phyloP scores from a whole-genome alignment of 2,113 vertebrate species.

The Lycaon pictus region DNA sequence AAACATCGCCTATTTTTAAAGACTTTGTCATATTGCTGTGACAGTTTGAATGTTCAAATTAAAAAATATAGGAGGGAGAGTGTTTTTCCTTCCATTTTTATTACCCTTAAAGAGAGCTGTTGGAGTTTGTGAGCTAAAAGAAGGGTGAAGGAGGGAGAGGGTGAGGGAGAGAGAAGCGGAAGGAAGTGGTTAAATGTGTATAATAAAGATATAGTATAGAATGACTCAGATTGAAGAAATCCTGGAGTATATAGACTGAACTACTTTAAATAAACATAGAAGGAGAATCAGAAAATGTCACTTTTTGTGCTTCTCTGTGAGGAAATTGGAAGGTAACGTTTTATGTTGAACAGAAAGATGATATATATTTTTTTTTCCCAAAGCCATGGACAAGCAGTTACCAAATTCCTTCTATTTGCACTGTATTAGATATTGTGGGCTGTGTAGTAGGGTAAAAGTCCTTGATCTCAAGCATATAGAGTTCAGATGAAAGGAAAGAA shows the following conservation, averaged over 20 bases:
- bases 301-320: background rate
- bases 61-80: background rate
- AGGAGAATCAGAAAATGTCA: background rate
- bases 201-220: background rate
- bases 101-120: background rate
- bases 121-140: background rate
- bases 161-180: accelerated
- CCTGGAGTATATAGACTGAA: background rate
- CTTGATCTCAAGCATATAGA: background rate
- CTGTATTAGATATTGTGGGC: background rate
- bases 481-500: background rate
- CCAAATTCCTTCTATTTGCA: background rate
- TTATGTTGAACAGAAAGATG: background rate
- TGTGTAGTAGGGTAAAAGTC: background rate
- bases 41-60: constrained; percentile 63
- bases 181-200: background rate
- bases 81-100: background rate
- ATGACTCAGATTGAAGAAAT: background rate
- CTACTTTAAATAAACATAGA: background rate
- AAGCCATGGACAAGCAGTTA: background rate
- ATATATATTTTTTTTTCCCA: background rate
- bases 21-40: background rate
- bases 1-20: constrained; percentile 28
- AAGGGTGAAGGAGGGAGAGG: too few relatives aligned
- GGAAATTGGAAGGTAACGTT: constrained; percentile 17